Evolutionary conservation across 2,888 invertebrate genomes (phyloP).

Genomic region (Cephus sareptanus): DNA sequence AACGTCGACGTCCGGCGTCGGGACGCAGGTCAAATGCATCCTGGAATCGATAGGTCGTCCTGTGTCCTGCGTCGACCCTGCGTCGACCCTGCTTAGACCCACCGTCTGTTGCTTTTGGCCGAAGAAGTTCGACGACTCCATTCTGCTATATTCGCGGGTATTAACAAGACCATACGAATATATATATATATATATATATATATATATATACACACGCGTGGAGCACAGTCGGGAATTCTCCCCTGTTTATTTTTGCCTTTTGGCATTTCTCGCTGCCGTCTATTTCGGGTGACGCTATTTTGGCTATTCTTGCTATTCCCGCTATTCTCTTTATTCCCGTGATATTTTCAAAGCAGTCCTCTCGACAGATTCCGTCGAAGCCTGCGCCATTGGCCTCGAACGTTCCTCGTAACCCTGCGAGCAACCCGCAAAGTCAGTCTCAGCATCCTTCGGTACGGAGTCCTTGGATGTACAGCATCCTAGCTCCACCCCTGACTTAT

Average conservation of each 20-base stretch:
- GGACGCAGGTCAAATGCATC: too few species aligned
- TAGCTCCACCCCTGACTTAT: background rate
- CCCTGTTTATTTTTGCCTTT: background rate
- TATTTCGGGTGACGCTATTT: background rate
- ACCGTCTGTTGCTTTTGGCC: too few species aligned
- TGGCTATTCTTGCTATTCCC: background rate
- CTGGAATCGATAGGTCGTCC: too few species aligned
- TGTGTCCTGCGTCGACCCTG: too few species aligned
- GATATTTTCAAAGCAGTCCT: background rate
- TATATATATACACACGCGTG: too few species aligned
- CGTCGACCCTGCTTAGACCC: too few species aligned
- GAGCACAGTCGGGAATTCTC: background rate
- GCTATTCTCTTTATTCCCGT: slow-evolving; percentile 2
- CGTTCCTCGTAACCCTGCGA: background rate
- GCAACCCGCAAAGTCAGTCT: background rate
- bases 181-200: too few species aligned
- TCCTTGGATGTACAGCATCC: background rate
- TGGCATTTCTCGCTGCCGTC: background rate
- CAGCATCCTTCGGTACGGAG: background rate
- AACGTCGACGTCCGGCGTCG: too few species aligned
- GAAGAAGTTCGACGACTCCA: too few species aligned
- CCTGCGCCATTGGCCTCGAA: too few species aligned
- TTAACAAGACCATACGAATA: too few species aligned
- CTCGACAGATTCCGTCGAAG: background rate
- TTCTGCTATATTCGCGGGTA: too few species aligned